Base-by-base conservation (phyloP, 2,113 vertebrate species). In the Scortum barcoo region DNA sequence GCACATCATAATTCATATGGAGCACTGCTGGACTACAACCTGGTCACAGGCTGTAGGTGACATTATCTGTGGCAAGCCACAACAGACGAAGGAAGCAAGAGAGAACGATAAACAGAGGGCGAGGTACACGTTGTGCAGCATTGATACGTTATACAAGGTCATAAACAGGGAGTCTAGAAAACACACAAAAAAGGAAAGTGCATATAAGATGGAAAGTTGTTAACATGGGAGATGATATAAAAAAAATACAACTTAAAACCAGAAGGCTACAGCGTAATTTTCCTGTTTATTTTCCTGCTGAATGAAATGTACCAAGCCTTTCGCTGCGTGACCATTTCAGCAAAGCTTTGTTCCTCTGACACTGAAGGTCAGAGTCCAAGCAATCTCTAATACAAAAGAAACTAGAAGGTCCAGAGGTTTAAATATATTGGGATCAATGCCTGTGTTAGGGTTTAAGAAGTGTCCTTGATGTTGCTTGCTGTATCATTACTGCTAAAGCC, bases 1-100 rank as follows among this genome's bases (percentile, higher is more conserved):
- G 82, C 85, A 90, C 75, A 87, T 90, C 94, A 92, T 95, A 92
- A 95, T 92, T 96, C 91, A 95, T 71, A 88, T 33, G 19, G 67
- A 79, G 89, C 86, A 33, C 71, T 50, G 79, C 88, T 84, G 85
- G 87, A 93, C 67, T 69, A 80, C 72, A 90, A 86, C 84, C 85
- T 84, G 92, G 89, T 91, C 91, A 80, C 80, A 70, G 86, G 76
- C 83, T 87, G 71, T 40, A 81, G 76, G 83, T 89, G 91, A 95
- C 93, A 81, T 78, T 88, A 92, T 94, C 92, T 88, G 76, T 46
- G 73, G 87, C 50, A 65, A 66, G 78, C 46, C 72, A 77, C 65
- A 65, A 78, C 56, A 61, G 69, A 75, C 13, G 3, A 73, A 33
- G 33, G 72, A 19, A 3, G 68, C 19, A 42, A 36, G 72, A 54